Conservation (phyloP, 2,113 vertebrate species). For the Lichenostomus cassidix region DNA sequence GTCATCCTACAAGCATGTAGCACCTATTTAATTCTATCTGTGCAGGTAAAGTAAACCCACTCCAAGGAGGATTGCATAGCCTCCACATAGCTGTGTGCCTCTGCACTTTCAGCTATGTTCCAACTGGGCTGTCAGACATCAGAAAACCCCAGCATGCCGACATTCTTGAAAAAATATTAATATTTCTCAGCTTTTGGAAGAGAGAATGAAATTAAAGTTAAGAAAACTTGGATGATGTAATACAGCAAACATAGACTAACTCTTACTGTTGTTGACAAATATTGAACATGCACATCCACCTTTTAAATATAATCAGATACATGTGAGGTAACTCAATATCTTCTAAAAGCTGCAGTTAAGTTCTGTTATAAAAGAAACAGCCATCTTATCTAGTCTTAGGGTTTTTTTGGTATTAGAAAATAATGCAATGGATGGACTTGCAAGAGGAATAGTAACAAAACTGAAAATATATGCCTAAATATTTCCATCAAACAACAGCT, state of each 20-base stretch:
- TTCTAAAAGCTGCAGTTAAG: not conserved
- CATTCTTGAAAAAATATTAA: not conserved
- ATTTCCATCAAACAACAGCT: not conserved
- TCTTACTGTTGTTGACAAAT: not conserved
- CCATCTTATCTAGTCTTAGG: not conserved
- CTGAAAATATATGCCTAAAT: not conserved
- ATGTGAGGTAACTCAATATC: not conserved
- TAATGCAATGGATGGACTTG: not conserved
- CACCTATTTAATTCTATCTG: not conserved
- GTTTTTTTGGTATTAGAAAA: not conserved
- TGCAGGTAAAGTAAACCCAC: not conserved
- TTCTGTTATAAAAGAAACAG: not conserved
- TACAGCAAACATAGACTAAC: not conserved
- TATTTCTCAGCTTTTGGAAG: not conserved
- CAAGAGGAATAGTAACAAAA: not conserved
- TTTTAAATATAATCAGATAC: not conserved
- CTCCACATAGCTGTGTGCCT: accelerated
- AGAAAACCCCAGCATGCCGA: not conserved
- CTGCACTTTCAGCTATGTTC: not conserved
- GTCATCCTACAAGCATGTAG: not conserved
- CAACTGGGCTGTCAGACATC: not conserved
- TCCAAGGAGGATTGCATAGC: not conserved
- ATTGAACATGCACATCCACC: not conserved
- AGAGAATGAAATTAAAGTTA: not conserved
- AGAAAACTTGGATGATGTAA: not conserved